Percentiles rank a stretch among this genome's conserved stretches.
Evolutionary conservation across 37 sponge, comb jelly and placozoan species (phyloP).

Genomic region (Geodia barretti): DNA sequence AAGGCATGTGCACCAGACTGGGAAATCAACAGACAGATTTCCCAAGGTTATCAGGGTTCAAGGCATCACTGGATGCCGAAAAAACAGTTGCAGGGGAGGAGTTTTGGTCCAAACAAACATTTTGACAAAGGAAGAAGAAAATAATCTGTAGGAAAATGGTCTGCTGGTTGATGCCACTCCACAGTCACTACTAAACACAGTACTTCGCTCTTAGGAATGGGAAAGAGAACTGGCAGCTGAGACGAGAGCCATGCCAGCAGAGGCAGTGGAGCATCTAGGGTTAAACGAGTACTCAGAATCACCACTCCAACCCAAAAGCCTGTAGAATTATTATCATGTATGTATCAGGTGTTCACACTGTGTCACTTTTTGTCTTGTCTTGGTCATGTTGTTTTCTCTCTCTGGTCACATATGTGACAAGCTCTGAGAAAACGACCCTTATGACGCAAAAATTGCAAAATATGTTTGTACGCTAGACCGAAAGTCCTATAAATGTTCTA

Average conservation of each 20-base stretch:
- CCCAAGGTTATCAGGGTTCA: constrained; percentile 12
- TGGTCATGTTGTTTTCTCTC: too few relatives aligned
- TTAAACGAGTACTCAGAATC: constrained; percentile 5
- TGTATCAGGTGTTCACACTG: constrained; percentile 23
- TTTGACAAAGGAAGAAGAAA: constrained; percentile 14
- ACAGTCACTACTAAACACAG: constrained; percentile 28
- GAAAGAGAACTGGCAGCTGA: constrained; percentile 34
- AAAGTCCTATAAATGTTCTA: too few relatives aligned
- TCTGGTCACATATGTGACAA: too few relatives aligned
- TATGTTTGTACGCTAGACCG: too few relatives aligned
- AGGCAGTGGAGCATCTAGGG: constrained; percentile 21
- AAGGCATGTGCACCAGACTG: neutral
- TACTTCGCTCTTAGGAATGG: constrained; percentile 52
- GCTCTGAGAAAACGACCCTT: too few relatives aligned
- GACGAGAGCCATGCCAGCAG: constrained; percentile 20
- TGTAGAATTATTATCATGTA: constrained; percentile 27
- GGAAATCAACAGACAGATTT: neutral
- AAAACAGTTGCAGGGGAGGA: constrained; percentile 31
- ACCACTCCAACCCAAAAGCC: constrained; percentile 30
- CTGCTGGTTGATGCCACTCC: constrained; percentile 11
- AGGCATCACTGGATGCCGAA: constrained; percentile 34
- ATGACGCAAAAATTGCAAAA: too few relatives aligned
- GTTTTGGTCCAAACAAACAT: constrained; percentile 20
- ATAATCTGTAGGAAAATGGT: constrained; percentile 25
- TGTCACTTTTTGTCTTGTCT: too few relatives aligned